Percentiles rank a stretch among this genome's conserved stretches.
These are phyloP conservation scores for Mechanitis messenoides DNA, from an alignment of 2,888 invertebrate genomes.

Conservation along the genomic window DNA sequence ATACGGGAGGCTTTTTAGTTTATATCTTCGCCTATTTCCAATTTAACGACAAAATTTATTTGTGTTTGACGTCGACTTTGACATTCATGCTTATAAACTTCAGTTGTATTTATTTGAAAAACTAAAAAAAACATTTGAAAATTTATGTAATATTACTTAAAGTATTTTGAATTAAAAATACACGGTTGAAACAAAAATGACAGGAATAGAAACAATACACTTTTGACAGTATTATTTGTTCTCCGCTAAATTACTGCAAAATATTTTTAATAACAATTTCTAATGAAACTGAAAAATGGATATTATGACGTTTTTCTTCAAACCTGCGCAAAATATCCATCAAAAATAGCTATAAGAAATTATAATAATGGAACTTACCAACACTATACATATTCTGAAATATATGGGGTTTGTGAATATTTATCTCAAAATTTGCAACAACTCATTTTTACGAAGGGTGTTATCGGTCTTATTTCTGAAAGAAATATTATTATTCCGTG, in stretches of 20 bases:
- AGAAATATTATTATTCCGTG: constrained; percentile 73
- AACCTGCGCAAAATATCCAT: constrained; percentile 56
- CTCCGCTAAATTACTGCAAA: not conserved
- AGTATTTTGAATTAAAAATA: too few species aligned
- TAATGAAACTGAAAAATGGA: constrained; percentile 50
- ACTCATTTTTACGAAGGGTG: constrained; percentile 51
- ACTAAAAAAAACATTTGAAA: too few species aligned
- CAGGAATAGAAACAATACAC: not conserved
- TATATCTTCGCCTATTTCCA: too few species aligned
- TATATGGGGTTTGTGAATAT: constrained; percentile 67
- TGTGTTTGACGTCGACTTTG: too few species aligned
- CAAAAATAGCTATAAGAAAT: constrained; percentile 52
- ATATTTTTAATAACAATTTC: not conserved
- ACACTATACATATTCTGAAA: constrained; percentile 62
- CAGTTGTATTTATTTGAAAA: too few species aligned
- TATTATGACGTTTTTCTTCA: constrained; percentile 65
- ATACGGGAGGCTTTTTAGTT: too few species aligned
- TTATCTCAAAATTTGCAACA: constrained; percentile 62
- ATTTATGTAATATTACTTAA: too few species aligned
- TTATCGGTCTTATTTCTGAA: constrained; percentile 68
- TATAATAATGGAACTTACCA: constrained; percentile 50
- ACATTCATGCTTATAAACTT: too few species aligned
- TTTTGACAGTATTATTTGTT: not conserved
- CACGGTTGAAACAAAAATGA: not conserved
- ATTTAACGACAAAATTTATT: too few species aligned